Evolutionary conservation across 2,797 vertebrate genomes (phyloP), one percentile per base, ranked within the genome.

Genomic region (Darevskia mixta): DNA sequence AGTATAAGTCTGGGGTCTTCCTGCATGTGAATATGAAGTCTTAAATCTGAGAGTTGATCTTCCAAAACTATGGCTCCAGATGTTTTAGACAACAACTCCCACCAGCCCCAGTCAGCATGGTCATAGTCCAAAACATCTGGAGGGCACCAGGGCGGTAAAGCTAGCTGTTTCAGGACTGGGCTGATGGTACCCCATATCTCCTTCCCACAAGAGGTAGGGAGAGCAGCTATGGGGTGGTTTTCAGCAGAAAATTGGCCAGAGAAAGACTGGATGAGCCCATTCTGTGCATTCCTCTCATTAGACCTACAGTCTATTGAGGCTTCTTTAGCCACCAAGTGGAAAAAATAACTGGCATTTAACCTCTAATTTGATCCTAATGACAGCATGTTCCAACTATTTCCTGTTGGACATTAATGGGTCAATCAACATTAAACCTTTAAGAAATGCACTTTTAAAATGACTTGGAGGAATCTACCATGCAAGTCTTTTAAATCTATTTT

Each of bases 401-500:
- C 29, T 75, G 64, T 64, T 83, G n/a, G 27, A 61, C 64, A 27
- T 41, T 72, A 88, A 43, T 43, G 75, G 45, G 81, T 58, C 43
- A 83, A 83, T 79, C 35, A 79, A 72, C 49, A 84, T 79, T 73
- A 45, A 87, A 81, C 75, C 35, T 86, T 79, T 82, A 82, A 82
- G 72, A 64, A 82, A 55, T 18, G 43, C 38, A 82, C 64, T 72
- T 79, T 84, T 88, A n/a, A 83, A 29, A 71, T 88, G 45, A 29
- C 41, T 66, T 83, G 32, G 27, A 69, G 69, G 27, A 82, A 87
- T 64, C 41, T 49, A 58, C 18, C 23, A 45, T 27, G 29, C 35
- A 79, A 79, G 25, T 71, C 49, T 23, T 88, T 78, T 83, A 35
- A 71, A 43, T 58, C 49, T 79, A 29, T 32, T 83, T 29, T 79